Evolutionary conservation across 2,113 vertebrate genomes (phyloP).

Genomic region (Cyphomyrus discorhynchus): DNA sequence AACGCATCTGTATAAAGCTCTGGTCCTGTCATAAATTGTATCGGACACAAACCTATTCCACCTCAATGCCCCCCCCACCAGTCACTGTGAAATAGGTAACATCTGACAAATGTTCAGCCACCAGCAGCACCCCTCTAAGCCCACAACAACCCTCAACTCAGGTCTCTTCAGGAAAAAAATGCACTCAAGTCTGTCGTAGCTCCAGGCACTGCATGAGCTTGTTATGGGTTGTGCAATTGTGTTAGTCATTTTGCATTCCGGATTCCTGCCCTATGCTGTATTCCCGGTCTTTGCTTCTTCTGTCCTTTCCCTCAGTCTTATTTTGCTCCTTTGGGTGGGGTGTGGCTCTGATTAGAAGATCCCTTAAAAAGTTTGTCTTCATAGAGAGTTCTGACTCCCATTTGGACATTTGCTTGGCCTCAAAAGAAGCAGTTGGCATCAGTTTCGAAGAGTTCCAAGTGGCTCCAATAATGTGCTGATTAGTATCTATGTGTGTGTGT

Average conservation of each 20-base stretch:
- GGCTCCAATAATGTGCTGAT: conserved; percentile 11
- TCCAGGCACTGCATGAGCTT: conserved; percentile 65
- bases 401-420: not conserved
- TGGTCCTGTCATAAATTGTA: not conserved
- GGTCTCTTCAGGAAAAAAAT: conserved; percentile 55
- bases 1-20: not conserved
- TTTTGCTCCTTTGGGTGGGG: conserved; percentile 15
- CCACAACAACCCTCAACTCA: conserved; percentile 21
- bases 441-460: not conserved
- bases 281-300: conserved; percentile 35
- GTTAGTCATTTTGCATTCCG: conserved; percentile 71
- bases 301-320: conserved; percentile 22
- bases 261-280: conserved; percentile 56
- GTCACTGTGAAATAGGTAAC: not conserved
- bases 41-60: not conserved
- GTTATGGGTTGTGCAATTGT: conserved; percentile 70
- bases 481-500: not conserved
- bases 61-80: not conserved
- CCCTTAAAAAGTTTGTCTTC: not conserved
- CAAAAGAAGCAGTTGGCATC: not conserved
- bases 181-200: conserved; percentile 58
- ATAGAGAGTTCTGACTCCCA: not conserved
- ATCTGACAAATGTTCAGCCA: not conserved
- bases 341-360: not conserved
- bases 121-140: not conserved